These are phyloP conservation scores for Xylocopa sonorina DNA, from an alignment of 1,140 invertebrate species.

Conservation along the genomic window DNA sequence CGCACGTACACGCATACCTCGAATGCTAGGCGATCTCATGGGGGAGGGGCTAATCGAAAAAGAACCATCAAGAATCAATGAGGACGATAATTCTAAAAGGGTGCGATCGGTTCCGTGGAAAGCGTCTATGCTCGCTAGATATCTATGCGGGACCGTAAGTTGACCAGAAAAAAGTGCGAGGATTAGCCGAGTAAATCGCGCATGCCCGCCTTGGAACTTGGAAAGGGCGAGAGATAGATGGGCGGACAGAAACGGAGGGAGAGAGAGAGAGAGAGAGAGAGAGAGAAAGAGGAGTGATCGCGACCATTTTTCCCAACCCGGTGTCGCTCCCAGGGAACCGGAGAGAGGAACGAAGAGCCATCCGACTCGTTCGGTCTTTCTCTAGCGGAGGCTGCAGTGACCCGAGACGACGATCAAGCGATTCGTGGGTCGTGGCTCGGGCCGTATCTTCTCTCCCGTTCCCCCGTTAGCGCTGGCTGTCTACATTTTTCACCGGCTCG, in stretches of 20 bases:
- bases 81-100: not conserved
- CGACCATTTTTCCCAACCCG: conserved; percentile 68
- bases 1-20: too few relatives aligned
- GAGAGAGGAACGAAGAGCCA: conserved; percentile 6
- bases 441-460: conserved; percentile 72
- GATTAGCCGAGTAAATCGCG: conserved; percentile 73
- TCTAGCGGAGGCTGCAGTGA: conserved; percentile 69
- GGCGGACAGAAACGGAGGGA: too few relatives aligned
- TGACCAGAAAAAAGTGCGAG: conserved; percentile 63
- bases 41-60: not conserved
- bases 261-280: not conserved
- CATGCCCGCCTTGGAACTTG: not conserved
- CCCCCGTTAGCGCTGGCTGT: conserved; percentile 61
- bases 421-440: conserved; percentile 76
- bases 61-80: too few relatives aligned
- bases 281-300: conserved; percentile 69
- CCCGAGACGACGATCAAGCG: conserved; percentile 74
- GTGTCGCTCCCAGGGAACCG: conserved; percentile 24
- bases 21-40: conserved; percentile 18
- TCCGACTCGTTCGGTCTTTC: conserved; percentile 44
- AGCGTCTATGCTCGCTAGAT: conserved; percentile 24
- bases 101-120: not conserved
- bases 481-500: conserved; percentile 79
- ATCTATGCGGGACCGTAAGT: conserved; percentile 50
- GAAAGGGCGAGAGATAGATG: too few relatives aligned